Conservation (phyloP, 2,113 vertebrate genomes). For the Electrona antarctica region DNA sequence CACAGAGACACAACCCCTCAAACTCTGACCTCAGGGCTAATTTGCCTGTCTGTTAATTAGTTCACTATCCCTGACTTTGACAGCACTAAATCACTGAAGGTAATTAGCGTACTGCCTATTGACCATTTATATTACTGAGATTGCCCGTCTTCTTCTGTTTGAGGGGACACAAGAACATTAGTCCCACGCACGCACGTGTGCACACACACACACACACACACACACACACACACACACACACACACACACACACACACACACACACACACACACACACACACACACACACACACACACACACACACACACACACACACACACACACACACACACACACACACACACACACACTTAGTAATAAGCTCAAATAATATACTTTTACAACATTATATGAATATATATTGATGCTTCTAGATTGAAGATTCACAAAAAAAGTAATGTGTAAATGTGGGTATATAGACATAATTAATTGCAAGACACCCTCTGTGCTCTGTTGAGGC, state of each 20-base stretch:
- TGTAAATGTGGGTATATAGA: conserved; percentile 42
- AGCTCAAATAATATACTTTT: neutral
- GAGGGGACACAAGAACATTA: conserved; percentile 58
- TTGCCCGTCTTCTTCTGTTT: conserved; percentile 14
- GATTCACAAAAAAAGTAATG: neutral
- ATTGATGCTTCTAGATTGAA: neutral
- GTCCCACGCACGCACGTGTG: neutral
- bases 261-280: conserved; percentile 27
- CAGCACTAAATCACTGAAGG: conserved; percentile 67
- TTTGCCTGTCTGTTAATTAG: conserved; percentile 71
- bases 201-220: conserved; percentile 36
- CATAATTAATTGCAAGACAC: conserved; percentile 81
- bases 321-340: neutral
- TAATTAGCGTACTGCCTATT: conserved; percentile 49
- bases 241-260: conserved; percentile 74
- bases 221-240: conserved; percentile 39
- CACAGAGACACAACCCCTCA: neutral
- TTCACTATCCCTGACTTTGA: conserved; percentile 66
- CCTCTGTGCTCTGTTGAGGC: conserved; percentile 42
- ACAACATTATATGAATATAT: neutral
- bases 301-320: conserved; percentile 76
- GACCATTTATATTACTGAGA: too few species aligned
- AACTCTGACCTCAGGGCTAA: conserved; percentile 66
- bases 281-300: conserved; percentile 30
- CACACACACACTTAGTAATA: neutral